Conservation (phyloP, 2,888 invertebrate genomes). For the Dioctria rufipes region DNA sequence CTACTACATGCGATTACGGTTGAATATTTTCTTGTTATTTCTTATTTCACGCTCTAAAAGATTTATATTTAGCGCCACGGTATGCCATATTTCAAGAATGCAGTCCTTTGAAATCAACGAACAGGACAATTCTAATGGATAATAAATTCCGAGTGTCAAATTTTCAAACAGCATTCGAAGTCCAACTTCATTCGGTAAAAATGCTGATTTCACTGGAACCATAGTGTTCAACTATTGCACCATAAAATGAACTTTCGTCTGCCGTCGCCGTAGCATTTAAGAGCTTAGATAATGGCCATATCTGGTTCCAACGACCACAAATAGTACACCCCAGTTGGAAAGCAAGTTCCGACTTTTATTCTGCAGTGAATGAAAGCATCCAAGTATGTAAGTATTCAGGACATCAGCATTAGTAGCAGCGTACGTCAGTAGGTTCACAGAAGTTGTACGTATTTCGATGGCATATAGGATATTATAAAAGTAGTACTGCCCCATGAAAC, state of each 20-base stretch:
- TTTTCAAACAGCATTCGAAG: background rate
- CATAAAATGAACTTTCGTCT: background rate
- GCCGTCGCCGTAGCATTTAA: background rate
- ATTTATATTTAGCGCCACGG: no score
- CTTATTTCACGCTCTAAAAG: no score
- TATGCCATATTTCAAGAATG: no score
- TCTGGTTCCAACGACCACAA: background rate
- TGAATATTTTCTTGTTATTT: no score
- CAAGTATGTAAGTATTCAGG: background rate
- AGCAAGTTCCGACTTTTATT: background rate
- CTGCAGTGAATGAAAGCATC: background rate
- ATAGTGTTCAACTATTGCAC: background rate
- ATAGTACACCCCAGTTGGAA: background rate
- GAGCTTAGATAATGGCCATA: constrained; percentile 7
- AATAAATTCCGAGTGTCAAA: background rate
- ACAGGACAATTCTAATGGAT: no score
- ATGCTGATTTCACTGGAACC: background rate
- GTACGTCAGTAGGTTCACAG: constrained; percentile 10
- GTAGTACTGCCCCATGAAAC: constrained; percentile 1
- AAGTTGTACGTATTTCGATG: constrained; percentile 19
- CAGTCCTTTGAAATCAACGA: no score
- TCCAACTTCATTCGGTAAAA: background rate
- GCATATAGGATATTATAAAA: constrained; percentile 3
- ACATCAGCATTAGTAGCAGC: background rate
- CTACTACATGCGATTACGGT: no score